Evolutionary conservation across 2,888 invertebrate species (phyloP), one percentile per base, ranked within the genome.

Genomic region (Coelinius sp.): DNA sequence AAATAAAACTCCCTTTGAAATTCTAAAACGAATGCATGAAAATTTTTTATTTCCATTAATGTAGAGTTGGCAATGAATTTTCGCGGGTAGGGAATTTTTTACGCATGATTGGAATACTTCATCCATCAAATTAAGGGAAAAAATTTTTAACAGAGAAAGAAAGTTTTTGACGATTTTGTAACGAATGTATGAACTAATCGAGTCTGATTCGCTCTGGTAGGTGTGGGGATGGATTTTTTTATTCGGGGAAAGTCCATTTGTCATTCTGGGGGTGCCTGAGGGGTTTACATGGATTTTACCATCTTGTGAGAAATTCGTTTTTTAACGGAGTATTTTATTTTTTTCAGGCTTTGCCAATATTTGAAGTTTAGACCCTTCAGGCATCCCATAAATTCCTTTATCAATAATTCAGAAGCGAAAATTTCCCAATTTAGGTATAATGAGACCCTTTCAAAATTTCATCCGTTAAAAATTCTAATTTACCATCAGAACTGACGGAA

Each of bases 381-480:
- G n/a, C n/a, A n/a, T n/a, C n/a, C n/a, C n/a, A n/a, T n/a, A n/a
- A n/a, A n/a, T n/a, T n/a, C n/a, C n/a, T n/a, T n/a, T n/a, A n/a
- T n/a, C n/a, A n/a, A n/a, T n/a, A n/a, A n/a, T n/a, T n/a, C n/a
- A n/a, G n/a, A n/a, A n/a, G n/a, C 14, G 22, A 49, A 49, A 17
- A 52, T 22, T 52, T 52, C 14, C n/a, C 52, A 52, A 52, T 22
- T 52, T 52, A 82, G 83, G 83, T 85, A 84, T 82, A 85, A 86
- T 83, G 78, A 75, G 80, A 82, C 83, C 80, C 83, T 83, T 81
- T 75, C 44, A 66, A 25, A 81, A 79, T 78, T 79, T 81, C 83
- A 77, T 80, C 79, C 80, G 83, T 80, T 84, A 81, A 75, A 84
- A 85, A 85, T 85, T 84, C 83, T 86, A 86, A 86, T 86, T 85